Conservation (phyloP, 2,888 invertebrate genomes). For the Chrysina gloriosa region DNA sequence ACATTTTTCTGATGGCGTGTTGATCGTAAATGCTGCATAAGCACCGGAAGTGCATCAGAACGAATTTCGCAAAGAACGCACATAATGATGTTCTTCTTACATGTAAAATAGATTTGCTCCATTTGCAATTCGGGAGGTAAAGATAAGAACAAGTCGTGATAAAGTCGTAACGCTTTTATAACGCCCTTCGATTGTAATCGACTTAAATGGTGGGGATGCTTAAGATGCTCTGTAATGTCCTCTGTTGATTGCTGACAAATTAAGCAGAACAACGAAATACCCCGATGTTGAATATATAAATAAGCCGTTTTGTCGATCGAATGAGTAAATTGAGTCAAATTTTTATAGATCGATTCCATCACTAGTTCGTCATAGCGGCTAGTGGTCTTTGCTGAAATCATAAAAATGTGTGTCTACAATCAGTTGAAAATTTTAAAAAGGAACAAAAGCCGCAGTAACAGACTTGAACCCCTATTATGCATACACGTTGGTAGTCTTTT, state of each 20-base stretch:
- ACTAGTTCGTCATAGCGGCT: not conserved
- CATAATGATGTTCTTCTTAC: not conserved
- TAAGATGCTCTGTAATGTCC: not conserved
- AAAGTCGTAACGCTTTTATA: not conserved
- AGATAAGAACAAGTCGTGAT: not conserved
- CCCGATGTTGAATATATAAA: not conserved
- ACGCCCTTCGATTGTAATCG: too few species aligned
- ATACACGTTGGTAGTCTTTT: too few species aligned
- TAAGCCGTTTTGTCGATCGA: not conserved
- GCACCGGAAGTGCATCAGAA: too few species aligned
- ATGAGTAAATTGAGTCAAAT: not conserved
- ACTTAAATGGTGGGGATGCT: not conserved
- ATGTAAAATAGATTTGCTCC: conserved; percentile 11
- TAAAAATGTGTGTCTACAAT: too few species aligned
- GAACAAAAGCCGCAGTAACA: too few species aligned
- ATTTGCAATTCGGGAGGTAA: not conserved
- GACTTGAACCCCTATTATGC: too few species aligned
- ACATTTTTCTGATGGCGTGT: too few species aligned
- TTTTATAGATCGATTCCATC: not conserved
- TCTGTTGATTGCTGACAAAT: not conserved
- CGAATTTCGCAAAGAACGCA: not conserved
- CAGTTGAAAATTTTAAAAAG: too few species aligned
- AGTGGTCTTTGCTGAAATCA: too few species aligned
- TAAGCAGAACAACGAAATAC: not conserved
- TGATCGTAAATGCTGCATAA: too few species aligned